Conservation (phyloP, 2,797 vertebrate species). For the Spea hammondii region DNA sequence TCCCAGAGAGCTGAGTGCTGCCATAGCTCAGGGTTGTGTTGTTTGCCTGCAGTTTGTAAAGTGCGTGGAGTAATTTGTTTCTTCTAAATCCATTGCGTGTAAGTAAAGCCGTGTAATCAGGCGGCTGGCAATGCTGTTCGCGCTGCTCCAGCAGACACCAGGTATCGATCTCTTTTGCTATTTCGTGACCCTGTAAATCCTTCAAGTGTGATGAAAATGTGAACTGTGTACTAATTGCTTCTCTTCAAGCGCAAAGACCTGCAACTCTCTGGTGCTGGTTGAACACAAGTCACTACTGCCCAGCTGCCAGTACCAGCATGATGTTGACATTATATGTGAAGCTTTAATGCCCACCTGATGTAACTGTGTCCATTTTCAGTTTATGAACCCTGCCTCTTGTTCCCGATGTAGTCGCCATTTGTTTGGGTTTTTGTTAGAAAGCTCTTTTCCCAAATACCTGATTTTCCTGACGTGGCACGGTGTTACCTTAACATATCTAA, state of each 20-base stretch:
- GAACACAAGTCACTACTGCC: not conserved
- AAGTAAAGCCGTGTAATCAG: slow-evolving; percentile 24
- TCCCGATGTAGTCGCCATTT: not conserved
- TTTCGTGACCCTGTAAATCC: slow-evolving; percentile 6
- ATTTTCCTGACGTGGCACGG: too few species aligned
- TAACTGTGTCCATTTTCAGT: slow-evolving; percentile 17
- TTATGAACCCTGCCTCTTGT: slow-evolving; percentile 6
- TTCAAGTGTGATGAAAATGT: slow-evolving; percentile 24
- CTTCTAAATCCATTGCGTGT: slow-evolving; percentile 37
- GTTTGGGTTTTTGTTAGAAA: not conserved
- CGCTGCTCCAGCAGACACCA: slow-evolving; percentile 26
- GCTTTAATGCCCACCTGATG: not conserved
- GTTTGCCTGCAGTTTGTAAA: slow-evolving; percentile 23
- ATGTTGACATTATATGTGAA: slow-evolving; percentile 14
- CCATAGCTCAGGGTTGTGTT: not conserved
- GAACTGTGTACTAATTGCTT: slow-evolving; percentile 24
- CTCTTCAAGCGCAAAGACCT: not conserved
- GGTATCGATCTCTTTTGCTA: slow-evolving; percentile 13
- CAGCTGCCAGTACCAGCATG: slow-evolving; percentile 9
- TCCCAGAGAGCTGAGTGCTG: not conserved
- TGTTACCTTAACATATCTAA: too few species aligned
- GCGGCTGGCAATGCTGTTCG: not conserved
- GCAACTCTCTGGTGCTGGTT: not conserved
- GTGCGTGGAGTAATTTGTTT: slow-evolving; percentile 29
- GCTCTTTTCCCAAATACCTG: not conserved